Evolutionary conservation across 1,140 invertebrate genomes (phyloP).

Genomic region (Drosophila watanabei): DNA sequence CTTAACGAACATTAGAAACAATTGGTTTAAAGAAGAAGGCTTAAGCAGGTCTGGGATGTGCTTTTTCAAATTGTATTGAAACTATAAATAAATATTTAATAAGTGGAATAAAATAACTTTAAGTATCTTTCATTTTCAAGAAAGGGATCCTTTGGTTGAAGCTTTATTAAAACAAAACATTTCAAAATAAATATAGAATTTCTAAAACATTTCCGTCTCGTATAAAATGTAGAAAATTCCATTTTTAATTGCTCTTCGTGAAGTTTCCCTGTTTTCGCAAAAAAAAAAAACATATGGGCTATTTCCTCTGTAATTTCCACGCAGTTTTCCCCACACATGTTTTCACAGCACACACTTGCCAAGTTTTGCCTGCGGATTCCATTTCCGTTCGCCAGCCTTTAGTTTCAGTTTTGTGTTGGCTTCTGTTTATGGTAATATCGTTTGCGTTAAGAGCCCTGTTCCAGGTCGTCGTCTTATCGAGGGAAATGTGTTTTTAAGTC

Average conservation of each 20-base stretch:
- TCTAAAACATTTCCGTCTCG: neutral
- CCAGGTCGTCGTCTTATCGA: constrained; percentile 48
- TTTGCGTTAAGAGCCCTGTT: constrained; percentile 25
- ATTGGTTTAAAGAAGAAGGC: neutral
- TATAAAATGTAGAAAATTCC: neutral
- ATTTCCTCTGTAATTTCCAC: constrained; percentile 9
- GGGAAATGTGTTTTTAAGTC: constrained; percentile 56
- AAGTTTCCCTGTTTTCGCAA: neutral
- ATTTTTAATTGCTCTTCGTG: neutral
- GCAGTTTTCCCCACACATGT: constrained; percentile 13
- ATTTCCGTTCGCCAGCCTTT: constrained; percentile 34
- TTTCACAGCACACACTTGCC: constrained; percentile 9
- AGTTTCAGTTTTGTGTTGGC: constrained; percentile 26
- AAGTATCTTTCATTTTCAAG: neutral
- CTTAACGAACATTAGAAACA: constrained; percentile 26
- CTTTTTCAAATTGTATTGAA: neutral
- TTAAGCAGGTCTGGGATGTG: neutral
- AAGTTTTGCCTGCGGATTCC: constrained; percentile 15
- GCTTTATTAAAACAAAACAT: neutral
- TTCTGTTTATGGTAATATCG: constrained; percentile 38
- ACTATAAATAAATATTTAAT: neutral
- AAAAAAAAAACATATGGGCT: constrained; percentile 14
- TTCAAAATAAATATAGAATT: neutral
- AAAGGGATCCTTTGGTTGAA: no score
- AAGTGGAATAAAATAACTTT: neutral